These are phyloP conservation scores for Nezara viridula DNA, from an alignment of 2,888 invertebrate species.

Conservation along the genomic window DNA sequence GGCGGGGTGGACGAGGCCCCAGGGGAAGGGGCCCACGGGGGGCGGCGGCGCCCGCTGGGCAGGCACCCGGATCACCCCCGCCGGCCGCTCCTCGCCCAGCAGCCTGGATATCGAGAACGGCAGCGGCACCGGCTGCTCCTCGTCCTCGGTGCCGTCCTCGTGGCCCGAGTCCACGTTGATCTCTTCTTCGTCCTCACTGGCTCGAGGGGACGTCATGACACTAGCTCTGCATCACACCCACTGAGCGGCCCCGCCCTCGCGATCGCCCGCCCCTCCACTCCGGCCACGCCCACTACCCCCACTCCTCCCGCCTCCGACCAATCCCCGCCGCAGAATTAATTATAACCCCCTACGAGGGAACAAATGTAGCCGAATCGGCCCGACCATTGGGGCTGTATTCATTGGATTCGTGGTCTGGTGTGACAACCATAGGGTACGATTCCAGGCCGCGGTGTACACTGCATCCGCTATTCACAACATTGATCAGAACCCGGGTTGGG, in stretches of 20 bases:
- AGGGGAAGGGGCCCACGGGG: slow-evolving; percentile 70
- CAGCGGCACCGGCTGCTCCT: slow-evolving; percentile 69
- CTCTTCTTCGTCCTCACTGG: slow-evolving; percentile 78
- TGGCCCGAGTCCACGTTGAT: slow-evolving; percentile 78
- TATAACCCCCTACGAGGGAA: slow-evolving; percentile 20
- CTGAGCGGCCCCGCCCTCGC: slow-evolving; percentile 42
- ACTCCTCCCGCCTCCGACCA: not conserved
- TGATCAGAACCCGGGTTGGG: not conserved
- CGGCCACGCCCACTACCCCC: not conserved
- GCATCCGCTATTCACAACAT: not conserved
- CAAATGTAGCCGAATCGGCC: slow-evolving; percentile 2
- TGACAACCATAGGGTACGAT: not conserved
- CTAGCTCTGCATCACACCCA: slow-evolving; percentile 60
- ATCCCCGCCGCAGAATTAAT: slow-evolving; percentile 47
- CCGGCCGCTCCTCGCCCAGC: slow-evolving; percentile 72
- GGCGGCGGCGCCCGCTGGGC: slow-evolving; percentile 73
- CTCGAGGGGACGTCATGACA: slow-evolving; percentile 59
- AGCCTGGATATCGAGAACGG: slow-evolving; percentile 88
- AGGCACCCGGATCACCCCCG: slow-evolving; percentile 84
- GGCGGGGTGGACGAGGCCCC: slow-evolving; percentile 75
- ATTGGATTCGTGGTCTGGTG: slow-evolving; percentile 20
- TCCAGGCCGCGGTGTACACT: not conserved
- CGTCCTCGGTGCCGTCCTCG: slow-evolving; percentile 74
- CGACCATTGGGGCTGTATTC: slow-evolving; percentile 41
- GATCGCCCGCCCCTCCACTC: not conserved